Percentiles rank a stretch among this genome's conserved stretches.
These are phyloP conservation scores for Phorcus lineatus DNA, from an alignment of 2,888 invertebrate genomes.

Conservation along the genomic window DNA sequence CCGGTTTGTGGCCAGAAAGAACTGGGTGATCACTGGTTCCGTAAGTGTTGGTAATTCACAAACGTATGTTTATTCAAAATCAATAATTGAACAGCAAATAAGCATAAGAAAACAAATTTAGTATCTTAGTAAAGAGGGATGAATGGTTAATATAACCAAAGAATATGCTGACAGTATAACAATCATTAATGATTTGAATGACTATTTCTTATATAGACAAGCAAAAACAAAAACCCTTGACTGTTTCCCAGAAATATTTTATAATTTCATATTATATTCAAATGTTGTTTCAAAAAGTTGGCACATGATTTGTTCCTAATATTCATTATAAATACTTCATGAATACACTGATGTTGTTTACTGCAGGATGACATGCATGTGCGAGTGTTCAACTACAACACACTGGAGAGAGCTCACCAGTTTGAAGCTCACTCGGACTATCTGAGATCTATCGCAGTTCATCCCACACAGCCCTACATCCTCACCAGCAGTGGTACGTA, in stretches of 20 bases:
- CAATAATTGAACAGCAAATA: too few species aligned
- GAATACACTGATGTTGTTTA: background rate
- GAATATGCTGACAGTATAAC: too few species aligned
- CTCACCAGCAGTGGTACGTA: conserved; percentile 94
- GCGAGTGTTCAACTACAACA: conserved; percentile 98
- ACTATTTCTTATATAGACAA: too few species aligned
- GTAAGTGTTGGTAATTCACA: conserved; percentile 71
- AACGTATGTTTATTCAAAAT: too few species aligned
- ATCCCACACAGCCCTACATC: conserved; percentile 97
- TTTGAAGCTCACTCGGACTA: conserved; percentile 99
- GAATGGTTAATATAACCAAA: too few species aligned
- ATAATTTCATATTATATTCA: too few species aligned
- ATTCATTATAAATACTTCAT: too few species aligned
- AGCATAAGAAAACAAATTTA: background rate
- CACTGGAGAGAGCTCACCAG: conserved; percentile 93
- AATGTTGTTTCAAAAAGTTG: too few species aligned
- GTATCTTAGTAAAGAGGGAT: background rate
- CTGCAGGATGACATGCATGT: conserved; percentile 80
- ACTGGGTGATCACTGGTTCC: conserved; percentile 98
- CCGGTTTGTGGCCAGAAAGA: conserved; percentile 96
- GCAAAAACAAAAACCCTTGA: too few species aligned
- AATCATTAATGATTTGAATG: too few species aligned
- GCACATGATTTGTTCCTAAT: too few species aligned
- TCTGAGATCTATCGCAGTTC: conserved; percentile 95
- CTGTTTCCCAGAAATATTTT: too few species aligned